Conservation (phyloP, 2,888 invertebrate genomes). For the Nymphalis urticae region DNA sequence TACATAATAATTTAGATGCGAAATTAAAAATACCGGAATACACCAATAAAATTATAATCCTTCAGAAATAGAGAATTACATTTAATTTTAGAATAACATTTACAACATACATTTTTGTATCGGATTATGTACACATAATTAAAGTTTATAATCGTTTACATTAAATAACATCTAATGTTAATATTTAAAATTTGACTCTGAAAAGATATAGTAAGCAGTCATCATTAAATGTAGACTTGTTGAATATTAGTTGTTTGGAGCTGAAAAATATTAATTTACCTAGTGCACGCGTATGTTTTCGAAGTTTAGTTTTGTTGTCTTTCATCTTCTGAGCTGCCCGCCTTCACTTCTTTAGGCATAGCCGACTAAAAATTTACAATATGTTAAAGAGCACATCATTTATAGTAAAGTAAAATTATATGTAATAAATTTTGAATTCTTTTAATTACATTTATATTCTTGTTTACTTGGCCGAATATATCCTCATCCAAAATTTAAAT, state of each 20-base stretch:
- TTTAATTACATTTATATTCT: too few species aligned
- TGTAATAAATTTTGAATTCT: too few species aligned
- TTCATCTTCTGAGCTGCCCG: slow-evolving; percentile 71
- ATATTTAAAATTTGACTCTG: slow-evolving; percentile 59
- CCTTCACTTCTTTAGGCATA: slow-evolving; percentile 73
- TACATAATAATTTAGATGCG: slow-evolving; percentile 10
- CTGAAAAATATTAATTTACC: slow-evolving; percentile 56
- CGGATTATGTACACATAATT: slow-evolving; percentile 71
- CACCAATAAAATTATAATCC: slow-evolving; percentile 42
- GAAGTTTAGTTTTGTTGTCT: slow-evolving; percentile 68
- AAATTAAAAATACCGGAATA: slow-evolving; percentile 14
- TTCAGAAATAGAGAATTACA: slow-evolving; percentile 19
- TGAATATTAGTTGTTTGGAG: slow-evolving; percentile 56
- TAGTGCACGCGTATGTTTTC: slow-evolving; percentile 39
- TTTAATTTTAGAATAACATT: slow-evolving; percentile 33
- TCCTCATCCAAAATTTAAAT: too few species aligned
- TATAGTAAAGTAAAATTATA: too few species aligned
- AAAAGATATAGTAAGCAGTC: slow-evolving; percentile 47
- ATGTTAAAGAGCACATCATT: neutral
- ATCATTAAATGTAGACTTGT: slow-evolving; percentile 49
- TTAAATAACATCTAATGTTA: slow-evolving; percentile 67
- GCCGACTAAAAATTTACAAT: slow-evolving; percentile 60
- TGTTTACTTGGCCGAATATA: too few species aligned
- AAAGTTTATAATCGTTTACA: slow-evolving; percentile 55
- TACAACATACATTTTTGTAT: slow-evolving; percentile 62